A percentile compares a stretch with the other conserved stretches of the same genome.
phyloP scores from a whole-genome alignment of 64 coral and sea anemone genomes.

The Trachythela sp. region DNA sequence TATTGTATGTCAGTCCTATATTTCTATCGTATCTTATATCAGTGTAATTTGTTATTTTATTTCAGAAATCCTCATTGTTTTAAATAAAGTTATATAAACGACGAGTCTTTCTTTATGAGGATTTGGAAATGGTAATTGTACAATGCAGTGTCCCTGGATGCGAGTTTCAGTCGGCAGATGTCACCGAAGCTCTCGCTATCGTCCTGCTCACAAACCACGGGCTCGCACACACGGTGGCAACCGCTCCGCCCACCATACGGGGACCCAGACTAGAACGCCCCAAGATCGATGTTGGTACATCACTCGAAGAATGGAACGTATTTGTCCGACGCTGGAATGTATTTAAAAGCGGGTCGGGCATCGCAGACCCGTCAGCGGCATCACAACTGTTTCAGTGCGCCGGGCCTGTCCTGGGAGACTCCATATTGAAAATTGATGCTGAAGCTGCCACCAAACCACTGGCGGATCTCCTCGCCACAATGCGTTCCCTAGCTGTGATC shows the following conservation, averaged over 20 bases:
- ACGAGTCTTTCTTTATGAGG: no score
- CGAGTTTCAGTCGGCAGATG: conserved; percentile 24
- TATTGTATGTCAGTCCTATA: no score
- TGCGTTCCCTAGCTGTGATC: conserved; percentile 34
- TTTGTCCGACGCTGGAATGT: conserved; percentile 35
- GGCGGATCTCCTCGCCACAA: not conserved
- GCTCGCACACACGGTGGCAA: not conserved
- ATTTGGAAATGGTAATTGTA: conserved; percentile 21
- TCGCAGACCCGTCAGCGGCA: conserved; percentile 4
- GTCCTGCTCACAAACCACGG: not conserved
- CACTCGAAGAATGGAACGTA: conserved; percentile 48
- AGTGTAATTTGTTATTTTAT: no score
- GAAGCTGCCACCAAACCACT: not conserved
- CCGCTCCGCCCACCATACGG: not conserved
- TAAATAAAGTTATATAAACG: no score
- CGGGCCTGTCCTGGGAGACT: not conserved
- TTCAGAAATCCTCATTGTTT: no score
- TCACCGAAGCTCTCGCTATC: conserved; percentile 45
- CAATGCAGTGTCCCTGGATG: conserved; percentile 32
- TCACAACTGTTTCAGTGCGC: conserved; percentile 25
- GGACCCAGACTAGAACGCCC: conserved; percentile 43
- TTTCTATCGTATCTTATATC: no score
- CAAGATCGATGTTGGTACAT: conserved; percentile 28
- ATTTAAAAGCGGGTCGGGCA: conserved; percentile 31
- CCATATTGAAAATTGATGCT: not conserved